Evolutionary conservation across 2,888 invertebrate genomes (phyloP).

Genomic region (Philaethria dido): DNA sequence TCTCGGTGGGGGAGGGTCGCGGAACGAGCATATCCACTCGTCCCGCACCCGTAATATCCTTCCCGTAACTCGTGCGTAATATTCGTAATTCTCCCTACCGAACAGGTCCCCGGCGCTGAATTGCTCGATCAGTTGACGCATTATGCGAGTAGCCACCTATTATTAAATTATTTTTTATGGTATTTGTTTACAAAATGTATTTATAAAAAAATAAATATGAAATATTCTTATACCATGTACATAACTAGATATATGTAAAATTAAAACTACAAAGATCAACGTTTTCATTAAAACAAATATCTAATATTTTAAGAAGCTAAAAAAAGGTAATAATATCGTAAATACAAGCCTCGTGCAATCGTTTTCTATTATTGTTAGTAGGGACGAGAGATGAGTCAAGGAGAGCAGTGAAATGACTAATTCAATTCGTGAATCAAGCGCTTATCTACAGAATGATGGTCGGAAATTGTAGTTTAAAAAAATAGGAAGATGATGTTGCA

Average conservation of each 20-base stretch:
- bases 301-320: neutral
- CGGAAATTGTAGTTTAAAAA: slow-evolving; percentile 39
- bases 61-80: slow-evolving; percentile 97
- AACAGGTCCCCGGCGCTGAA: slow-evolving; percentile 98
- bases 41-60: slow-evolving; percentile 95
- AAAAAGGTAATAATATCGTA: neutral
- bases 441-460: slow-evolving; percentile 55
- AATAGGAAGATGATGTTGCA: slow-evolving; percentile 25
- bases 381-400: slow-evolving; percentile 47
- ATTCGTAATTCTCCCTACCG: slow-evolving; percentile 97
- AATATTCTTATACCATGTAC: too few species aligned
- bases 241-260: too few species aligned
- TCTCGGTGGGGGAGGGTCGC: slow-evolving; percentile 90
- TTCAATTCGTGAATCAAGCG: slow-evolving; percentile 64
- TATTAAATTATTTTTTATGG: neutral
- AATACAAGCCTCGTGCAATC: slow-evolving; percentile 16
- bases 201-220: too few species aligned
- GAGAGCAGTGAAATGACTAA: slow-evolving; percentile 61
- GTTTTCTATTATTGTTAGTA: slow-evolving; percentile 43
- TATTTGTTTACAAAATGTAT: neutral
- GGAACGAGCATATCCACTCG: slow-evolving; percentile 97
- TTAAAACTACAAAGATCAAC: too few species aligned
- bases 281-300: too few species aligned
- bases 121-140: slow-evolving; percentile 98
- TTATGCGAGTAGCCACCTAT: slow-evolving; percentile 96